Base-by-base conservation (phyloP, 2,888 invertebrate species). In the Xanthorhoe designata region DNA sequence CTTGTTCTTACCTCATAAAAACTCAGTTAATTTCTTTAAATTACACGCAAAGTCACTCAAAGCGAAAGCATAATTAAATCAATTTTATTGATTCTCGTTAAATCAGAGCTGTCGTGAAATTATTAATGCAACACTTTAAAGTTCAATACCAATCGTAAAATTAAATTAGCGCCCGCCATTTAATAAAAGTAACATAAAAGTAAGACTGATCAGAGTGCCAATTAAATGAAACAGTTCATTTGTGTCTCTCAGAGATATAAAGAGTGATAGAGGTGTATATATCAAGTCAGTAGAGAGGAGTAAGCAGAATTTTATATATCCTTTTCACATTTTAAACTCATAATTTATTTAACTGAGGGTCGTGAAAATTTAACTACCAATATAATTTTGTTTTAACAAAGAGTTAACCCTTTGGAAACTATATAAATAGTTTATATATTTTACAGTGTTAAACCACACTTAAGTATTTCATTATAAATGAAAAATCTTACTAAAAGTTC, bases 81-180 rank as follows among this genome's bases (percentile, higher is more conserved):
- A 64, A 59, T 64, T 65, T 70, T 60, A 68, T 64, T 58, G 58
- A 50, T 58, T 69, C 56, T 61, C 63, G 63, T 64, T 71, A 66
- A 60, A 59, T 47, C 17, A 47, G 57, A 54, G 53, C 54, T 35
- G 15, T 9, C 50, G 15, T 59, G 32, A 58, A 62, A 62, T 66
- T 53, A 58, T 47, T 29, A 63, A 58, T 53, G 61, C 24, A 66
- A 65, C 56, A 63, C 62, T 54, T 61, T 63, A 60, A 69, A 66
- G 59, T 56, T 80, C 81, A 81, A 71, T 72, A 72, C 5, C 73
- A 76, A 74, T 76, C 78, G 78, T 82, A 76, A 83, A 83, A 75
- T 77, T 78, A 74, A 77, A 80, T 77, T 74, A 76, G 76, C 69
- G 68, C 73, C 68, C 71, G 74, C 69, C 75, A 72, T 78, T 78